Conservation (phyloP, 2,113 vertebrate genomes). For the Halichoeres trimaculatus region DNA sequence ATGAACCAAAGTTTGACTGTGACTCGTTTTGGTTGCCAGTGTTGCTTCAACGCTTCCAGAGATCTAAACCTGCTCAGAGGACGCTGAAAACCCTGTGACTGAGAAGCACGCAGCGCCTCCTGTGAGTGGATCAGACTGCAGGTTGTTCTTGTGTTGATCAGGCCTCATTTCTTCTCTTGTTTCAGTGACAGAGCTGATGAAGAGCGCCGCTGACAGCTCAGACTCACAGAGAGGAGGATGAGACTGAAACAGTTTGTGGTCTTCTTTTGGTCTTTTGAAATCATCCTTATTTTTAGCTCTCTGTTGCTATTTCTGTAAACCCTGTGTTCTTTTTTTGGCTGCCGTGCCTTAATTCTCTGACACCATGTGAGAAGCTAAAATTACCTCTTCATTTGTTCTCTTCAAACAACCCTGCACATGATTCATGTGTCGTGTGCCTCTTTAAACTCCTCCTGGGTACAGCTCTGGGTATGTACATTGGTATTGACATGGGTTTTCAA, state of each 20-base stretch:
- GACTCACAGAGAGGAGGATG: neutral
- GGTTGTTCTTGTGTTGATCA: neutral
- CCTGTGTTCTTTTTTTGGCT: neutral
- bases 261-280: neutral
- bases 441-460: neutral
- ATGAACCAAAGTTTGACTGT: neutral
- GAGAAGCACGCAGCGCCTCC: too few relatives aligned
- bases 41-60: neutral
- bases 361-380: neutral
- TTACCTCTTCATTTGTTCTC: neutral
- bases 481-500: too few relatives aligned
- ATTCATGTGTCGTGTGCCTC: neutral
- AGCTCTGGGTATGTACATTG: neutral
- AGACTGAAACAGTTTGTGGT: neutral
- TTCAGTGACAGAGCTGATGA: neutral
- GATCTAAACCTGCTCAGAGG: too few relatives aligned
- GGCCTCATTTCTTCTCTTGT: neutral
- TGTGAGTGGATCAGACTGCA: constrained; percentile 4
- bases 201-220: neutral
- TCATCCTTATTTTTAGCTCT: neutral
- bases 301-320: constrained; percentile 11
- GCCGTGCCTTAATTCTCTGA: too few relatives aligned
- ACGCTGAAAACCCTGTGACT: too few relatives aligned
- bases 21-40: neutral
- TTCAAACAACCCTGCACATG: neutral